A percentile compares a stretch with the other conserved stretches of the same genome.
phyloP scores from a whole-genome alignment of 2,113 vertebrate genomes.

The Daphoenositta chrysoptera region DNA sequence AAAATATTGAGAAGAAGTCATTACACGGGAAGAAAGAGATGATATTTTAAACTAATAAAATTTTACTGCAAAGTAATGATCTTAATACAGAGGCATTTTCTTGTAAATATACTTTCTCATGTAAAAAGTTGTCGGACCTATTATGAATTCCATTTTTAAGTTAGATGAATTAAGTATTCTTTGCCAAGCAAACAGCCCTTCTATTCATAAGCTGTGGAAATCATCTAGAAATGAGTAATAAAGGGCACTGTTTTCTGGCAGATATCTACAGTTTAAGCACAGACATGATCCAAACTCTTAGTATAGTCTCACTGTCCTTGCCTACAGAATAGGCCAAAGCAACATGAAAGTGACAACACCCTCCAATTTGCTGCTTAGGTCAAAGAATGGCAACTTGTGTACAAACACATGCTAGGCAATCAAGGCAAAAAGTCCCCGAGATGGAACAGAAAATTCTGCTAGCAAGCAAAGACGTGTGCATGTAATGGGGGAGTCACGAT shows the following conservation, averaged over 20 bases:
- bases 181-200: neutral
- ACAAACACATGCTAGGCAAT: neutral
- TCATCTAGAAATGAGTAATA: neutral
- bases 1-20: neutral
- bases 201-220: neutral
- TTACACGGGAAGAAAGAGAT: neutral
- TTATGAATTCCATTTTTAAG: neutral
- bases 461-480: neutral
- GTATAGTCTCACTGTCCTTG: neutral
- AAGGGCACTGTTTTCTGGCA: neutral
- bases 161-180: neutral
- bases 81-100: neutral
- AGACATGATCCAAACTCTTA: neutral
- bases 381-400: neutral
- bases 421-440: neutral
- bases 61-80: neutral
- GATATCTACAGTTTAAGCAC: neutral
- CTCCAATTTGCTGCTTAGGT: neutral
- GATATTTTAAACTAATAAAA: neutral
- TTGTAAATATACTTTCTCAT: neutral
- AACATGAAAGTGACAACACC: neutral
- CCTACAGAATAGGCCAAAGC: neutral
- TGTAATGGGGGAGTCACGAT: rapidly evolving
- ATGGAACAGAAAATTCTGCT: neutral
- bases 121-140: neutral